Evolutionary conservation across 2,888 invertebrate species (phyloP), one percentile per base, ranked within the genome.

Genomic region (Mylabris sibirica): DNA sequence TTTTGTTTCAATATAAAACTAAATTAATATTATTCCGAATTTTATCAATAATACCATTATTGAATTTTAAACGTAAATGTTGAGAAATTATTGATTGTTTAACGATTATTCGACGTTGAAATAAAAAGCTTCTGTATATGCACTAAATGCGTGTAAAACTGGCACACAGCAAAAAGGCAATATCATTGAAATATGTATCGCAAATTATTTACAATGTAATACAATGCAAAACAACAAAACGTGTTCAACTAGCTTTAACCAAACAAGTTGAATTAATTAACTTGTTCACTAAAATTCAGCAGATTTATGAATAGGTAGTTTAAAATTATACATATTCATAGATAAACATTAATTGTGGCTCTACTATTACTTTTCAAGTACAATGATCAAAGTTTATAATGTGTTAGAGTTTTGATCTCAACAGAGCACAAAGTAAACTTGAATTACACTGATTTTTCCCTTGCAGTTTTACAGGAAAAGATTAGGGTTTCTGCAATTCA

Each of bases 241-340:
- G 4, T 57, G 20, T 57, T 57, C 57, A 57, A 57, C 57, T 57
- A 57, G 57, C 24, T 57, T 24, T 24, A 20, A 44, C 14, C 12
- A 14, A 57, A 57, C 57, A 57, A 57, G 57, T 57, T 57, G 57
- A 24, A 57, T 24, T 57, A 57, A 57, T 57, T 57, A 57, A 57
- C 57, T 53, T 53, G 1, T 20, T 2, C 22, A 17, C 5, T 12
- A 57, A 57, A 57, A 24, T 57, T 57, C 5, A 24, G 2, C 57
- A 57, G 57, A 57, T 57, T 57, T 24, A 57, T 57, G 57, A 57
- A 57, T 57, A 57, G 57, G 5, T 17, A 24, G 24, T 14, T 24
- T 22, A 57, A 57, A 24, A 22, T 24, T 14, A 24, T 12, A 53
- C 22, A 53, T 11, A 22, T 22, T 22, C 3, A 20, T 11, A 53